These are phyloP conservation scores for Adelosebastes latens DNA, from an alignment of 2,797 vertebrate genomes.

Conservation along the genomic window DNA sequence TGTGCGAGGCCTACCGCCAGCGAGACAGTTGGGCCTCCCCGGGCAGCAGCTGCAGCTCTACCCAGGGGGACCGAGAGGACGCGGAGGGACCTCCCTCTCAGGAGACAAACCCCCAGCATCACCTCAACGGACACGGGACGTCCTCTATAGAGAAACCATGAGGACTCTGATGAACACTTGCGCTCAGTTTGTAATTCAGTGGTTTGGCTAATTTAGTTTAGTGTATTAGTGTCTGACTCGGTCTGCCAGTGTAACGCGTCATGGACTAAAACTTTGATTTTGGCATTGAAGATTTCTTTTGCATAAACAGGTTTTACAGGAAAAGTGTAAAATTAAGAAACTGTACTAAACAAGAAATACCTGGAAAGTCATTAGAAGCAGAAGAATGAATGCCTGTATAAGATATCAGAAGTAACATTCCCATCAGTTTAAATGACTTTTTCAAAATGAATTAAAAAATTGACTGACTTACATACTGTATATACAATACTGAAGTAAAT, in stretches of 20 bases:
- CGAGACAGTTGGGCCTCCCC: conserved; percentile 88
- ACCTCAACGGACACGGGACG: conserved; percentile 87
- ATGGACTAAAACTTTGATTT: background rate
- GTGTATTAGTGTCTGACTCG: background rate
- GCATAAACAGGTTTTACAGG: background rate
- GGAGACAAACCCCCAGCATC: conserved; percentile 81
- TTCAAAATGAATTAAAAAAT: background rate
- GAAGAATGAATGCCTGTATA: background rate
- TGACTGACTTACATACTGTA: background rate
- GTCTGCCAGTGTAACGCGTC: background rate
- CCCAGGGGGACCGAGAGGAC: conserved; percentile 70
- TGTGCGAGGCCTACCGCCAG: conserved; percentile 93
- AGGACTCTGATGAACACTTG: conserved; percentile 39
- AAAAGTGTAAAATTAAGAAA: background rate
- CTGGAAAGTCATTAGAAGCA: background rate
- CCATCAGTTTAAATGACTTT: background rate
- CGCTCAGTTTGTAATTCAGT: background rate
- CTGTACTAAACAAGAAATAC: background rate
- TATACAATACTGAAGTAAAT: background rate
- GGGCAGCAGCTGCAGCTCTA: conserved; percentile 81
- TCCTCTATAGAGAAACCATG: conserved; percentile 84
- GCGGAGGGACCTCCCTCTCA: conserved; percentile 76
- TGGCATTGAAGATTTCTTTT: background rate
- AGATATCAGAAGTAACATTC: background rate
- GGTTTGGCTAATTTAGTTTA: conserved; percentile 11